phyloP scores from a whole-genome alignment of 1,140 invertebrate genomes.

The Plodia interpunctella region DNA sequence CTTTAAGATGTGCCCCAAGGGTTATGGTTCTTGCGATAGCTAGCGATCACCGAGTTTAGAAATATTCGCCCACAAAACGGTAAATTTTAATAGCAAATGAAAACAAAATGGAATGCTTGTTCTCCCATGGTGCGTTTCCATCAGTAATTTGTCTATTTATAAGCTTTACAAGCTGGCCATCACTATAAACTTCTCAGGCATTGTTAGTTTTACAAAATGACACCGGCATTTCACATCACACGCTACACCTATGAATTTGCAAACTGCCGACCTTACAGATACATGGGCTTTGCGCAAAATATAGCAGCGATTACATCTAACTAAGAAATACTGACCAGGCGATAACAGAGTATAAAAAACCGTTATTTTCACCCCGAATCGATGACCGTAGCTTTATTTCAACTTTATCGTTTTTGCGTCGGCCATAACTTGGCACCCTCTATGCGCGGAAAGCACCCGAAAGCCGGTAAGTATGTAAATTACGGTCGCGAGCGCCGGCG shows the following conservation, averaged over 20 bases:
- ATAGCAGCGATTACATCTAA: slow-evolving; percentile 43
- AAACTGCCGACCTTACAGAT: background rate
- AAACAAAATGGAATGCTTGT: too few species aligned
- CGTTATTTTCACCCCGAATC: slow-evolving; percentile 48
- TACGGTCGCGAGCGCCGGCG: slow-evolving; percentile 58
- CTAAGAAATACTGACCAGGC: slow-evolving; percentile 30
- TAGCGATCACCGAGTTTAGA: too few species aligned
- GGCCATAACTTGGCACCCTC: slow-evolving; percentile 69
- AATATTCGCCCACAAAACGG: too few species aligned
- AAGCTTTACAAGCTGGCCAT: too few species aligned
- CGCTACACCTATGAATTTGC: too few species aligned
- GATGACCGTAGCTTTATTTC: slow-evolving; percentile 70
- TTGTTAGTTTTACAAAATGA: too few species aligned
- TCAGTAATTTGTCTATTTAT: too few species aligned
- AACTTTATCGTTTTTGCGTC: slow-evolving; percentile 71
- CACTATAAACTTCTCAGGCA: too few species aligned
- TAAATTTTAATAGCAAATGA: too few species aligned
- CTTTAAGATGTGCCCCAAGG: slow-evolving; percentile 3
- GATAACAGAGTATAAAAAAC: slow-evolving; percentile 65
- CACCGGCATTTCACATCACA: too few species aligned
- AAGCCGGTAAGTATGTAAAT: slow-evolving; percentile 76
- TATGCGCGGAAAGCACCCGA: slow-evolving; percentile 41
- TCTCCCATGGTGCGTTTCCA: too few species aligned
- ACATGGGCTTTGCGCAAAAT: background rate
- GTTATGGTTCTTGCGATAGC: too few species aligned